These are phyloP conservation scores for Blastobasis lacticolella DNA, from an alignment of 2,888 invertebrate genomes.

Conservation along the genomic window DNA sequence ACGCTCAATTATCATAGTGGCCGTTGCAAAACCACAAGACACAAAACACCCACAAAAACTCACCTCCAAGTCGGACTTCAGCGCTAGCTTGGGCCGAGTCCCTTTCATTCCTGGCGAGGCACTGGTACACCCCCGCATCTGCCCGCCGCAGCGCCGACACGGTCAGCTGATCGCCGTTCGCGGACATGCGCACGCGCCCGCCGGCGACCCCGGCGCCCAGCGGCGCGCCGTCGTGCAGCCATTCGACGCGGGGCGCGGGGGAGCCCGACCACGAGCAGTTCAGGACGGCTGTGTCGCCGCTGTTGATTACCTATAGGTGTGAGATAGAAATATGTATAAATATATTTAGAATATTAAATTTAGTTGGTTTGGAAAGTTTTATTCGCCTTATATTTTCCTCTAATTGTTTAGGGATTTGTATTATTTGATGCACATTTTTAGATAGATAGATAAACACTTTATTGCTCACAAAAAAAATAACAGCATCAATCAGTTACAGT, in stretches of 20 bases:
- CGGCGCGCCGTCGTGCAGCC: conserved; percentile 83
- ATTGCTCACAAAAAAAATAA: too few relatives aligned
- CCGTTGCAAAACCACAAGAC: too few relatives aligned
- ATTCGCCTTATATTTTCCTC: too few relatives aligned
- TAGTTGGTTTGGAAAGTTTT: too few relatives aligned
- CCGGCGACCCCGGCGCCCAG: conserved; percentile 64
- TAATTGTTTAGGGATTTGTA: too few relatives aligned
- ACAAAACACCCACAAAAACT: conserved; percentile 21
- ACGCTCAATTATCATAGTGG: not conserved
- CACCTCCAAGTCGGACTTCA: conserved; percentile 85
- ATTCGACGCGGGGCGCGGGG: conserved; percentile 80
- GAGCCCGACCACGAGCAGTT: conserved; percentile 90
- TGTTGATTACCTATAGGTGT: conserved; percentile 85
- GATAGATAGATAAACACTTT: too few relatives aligned
- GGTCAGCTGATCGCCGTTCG: conserved; percentile 51
- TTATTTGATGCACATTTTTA: too few relatives aligned
- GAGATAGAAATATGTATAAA: too few relatives aligned
- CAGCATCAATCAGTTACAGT: too few relatives aligned
- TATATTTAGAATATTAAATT: too few relatives aligned
- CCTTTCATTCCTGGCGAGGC: conserved; percentile 85
- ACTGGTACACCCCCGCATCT: conserved; percentile 93
- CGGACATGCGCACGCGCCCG: conserved; percentile 46
- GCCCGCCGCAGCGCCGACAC: conserved; percentile 77
- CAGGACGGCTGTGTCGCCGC: conserved; percentile 86
- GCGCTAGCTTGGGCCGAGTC: conserved; percentile 88